A percentile compares a stretch with the other conserved stretches of the same genome.
Conservation (phyloP, 92 coral and sea anemone species). For the Epizoanthus scotinus region DNA sequence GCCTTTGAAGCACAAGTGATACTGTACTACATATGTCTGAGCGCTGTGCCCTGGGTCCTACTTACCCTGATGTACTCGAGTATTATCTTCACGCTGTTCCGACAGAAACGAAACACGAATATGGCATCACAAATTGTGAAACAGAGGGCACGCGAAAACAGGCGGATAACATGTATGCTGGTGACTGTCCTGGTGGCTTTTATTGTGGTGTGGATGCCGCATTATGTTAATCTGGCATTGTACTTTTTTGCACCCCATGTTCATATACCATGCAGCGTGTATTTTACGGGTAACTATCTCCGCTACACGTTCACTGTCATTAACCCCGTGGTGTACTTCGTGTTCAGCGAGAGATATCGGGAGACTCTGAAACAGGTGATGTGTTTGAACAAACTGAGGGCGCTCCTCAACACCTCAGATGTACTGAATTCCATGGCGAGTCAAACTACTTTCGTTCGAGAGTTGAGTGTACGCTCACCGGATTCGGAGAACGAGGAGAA, state of each 20-base stretch:
- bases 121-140: conserved; percentile 7
- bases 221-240: not conserved
- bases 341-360: conserved; percentile 32
- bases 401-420: not conserved
- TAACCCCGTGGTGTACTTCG: conserved; percentile 36
- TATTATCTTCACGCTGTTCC: conserved; percentile 18
- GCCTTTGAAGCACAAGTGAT: conserved; percentile 17
- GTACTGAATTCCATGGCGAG: not conserved
- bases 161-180: conserved; percentile 27
- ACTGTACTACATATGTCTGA: conserved; percentile 15
- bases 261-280: not conserved
- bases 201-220: conserved; percentile 21
- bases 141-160: conserved; percentile 19
- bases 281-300: conserved; percentile 8
- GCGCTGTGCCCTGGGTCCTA: conserved; percentile 17
- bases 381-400: not conserved
- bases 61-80: conserved; percentile 16
- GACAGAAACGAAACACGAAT: conserved; percentile 16
- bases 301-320: conserved; percentile 22
- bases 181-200: conserved; percentile 4
- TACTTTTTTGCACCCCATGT: conserved; percentile 11
- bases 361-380: conserved; percentile 5
- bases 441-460: conserved; percentile 1
- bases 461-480: conserved; percentile 1
- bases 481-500: not conserved